Conservation (phyloP, 2,113 vertebrate species). For the Antechinus flavipes region DNA sequence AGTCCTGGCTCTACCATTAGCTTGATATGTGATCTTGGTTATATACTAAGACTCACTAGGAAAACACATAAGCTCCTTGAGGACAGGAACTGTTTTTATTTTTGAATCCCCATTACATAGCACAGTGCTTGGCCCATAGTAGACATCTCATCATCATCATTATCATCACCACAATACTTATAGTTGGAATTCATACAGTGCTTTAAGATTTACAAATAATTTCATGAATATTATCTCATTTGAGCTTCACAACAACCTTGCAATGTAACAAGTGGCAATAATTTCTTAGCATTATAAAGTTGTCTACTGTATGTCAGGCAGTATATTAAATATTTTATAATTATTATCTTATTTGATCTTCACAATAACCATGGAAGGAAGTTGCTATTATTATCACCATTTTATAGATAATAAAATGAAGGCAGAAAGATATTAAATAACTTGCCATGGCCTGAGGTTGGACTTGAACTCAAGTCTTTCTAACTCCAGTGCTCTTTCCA, state of each 20-base stretch:
- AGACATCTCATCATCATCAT: neutral
- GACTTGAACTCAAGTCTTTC: too few relatives aligned
- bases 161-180: too few relatives aligned
- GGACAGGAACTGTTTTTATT: neutral
- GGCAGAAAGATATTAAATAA: neutral
- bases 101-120: neutral
- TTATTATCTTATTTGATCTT: neutral
- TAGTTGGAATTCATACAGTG: neutral
- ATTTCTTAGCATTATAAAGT: neutral
- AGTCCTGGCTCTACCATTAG: neutral
- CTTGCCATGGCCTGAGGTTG: neutral
- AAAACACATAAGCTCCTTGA: neutral
- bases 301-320: too few relatives aligned
- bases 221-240: neutral
- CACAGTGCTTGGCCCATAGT: neutral
- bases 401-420: neutral
- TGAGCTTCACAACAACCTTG: neutral
- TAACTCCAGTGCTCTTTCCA: neutral
- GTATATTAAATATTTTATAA: neutral
- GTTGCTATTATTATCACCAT: neutral
- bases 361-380: neutral
- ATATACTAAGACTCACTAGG: neutral
- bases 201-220: neutral
- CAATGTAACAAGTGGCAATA: neutral
- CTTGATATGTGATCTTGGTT: neutral